phyloP scores from a whole-genome alignment of 2,888 invertebrate genomes.

The Ectemnius cavifrons region DNA sequence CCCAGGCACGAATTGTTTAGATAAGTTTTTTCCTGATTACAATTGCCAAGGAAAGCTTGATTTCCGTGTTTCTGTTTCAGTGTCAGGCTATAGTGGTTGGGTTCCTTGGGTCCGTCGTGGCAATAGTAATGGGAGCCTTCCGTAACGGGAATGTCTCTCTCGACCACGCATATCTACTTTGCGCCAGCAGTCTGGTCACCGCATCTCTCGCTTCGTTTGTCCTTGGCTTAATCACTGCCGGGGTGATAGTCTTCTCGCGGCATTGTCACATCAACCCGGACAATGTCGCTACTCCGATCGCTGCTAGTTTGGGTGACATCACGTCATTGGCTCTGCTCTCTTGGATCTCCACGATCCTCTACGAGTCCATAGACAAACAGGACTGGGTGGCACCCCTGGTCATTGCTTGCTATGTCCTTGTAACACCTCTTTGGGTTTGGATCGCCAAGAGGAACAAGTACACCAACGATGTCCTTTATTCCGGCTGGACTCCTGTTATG shows the following conservation, averaged over 20 bases:
- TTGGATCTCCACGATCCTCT: slow-evolving; percentile 81
- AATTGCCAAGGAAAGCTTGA: not conserved
- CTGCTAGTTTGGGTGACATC: slow-evolving; percentile 89
- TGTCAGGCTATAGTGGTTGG: slow-evolving; percentile 87
- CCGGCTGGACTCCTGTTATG: slow-evolving; percentile 89
- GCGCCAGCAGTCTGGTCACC: slow-evolving; percentile 87
- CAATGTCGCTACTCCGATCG: slow-evolving; percentile 89
- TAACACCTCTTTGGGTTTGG: slow-evolving; percentile 87
- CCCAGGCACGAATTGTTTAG: slow-evolving; percentile 4
- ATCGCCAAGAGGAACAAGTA: slow-evolving; percentile 85
- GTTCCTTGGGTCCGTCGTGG: slow-evolving; percentile 85
- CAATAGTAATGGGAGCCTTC: slow-evolving; percentile 84
- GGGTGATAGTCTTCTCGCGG: slow-evolving; percentile 85
- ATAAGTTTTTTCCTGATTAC: slow-evolving; percentile 11
- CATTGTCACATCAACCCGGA: slow-evolving; percentile 87
- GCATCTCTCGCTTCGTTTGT: slow-evolving; percentile 88
- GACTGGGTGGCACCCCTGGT: slow-evolving; percentile 84
- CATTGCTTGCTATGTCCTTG: slow-evolving; percentile 82
- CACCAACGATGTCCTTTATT: slow-evolving; percentile 84
- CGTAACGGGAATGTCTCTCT: slow-evolving; percentile 82
- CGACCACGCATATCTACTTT: slow-evolving; percentile 85
- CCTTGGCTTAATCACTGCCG: slow-evolving; percentile 85
- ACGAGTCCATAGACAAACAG: slow-evolving; percentile 81
- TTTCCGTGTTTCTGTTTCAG: slow-evolving; percentile 68
- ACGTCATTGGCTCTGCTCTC: slow-evolving; percentile 83